Evolutionary conservation across 2,888 invertebrate genomes (phyloP), one percentile per base, ranked within the genome.

Genomic region (Liodrosophila aerea): DNA sequence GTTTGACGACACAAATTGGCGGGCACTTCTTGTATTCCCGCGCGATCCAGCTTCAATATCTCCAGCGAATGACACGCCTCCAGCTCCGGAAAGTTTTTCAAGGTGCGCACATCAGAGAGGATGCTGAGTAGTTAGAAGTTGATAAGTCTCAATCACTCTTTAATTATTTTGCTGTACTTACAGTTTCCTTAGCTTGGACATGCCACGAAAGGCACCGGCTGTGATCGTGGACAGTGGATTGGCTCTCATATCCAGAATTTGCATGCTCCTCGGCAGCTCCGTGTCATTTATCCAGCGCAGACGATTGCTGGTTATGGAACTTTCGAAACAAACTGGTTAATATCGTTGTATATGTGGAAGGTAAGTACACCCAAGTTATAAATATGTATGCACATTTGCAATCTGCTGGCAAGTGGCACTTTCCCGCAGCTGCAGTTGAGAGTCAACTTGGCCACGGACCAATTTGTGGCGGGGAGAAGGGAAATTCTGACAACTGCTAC

Each of bases 271-370:
- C 85, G 93, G 93, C 85, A 97, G 92, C 71, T 93, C 92, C 56
- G 94, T 92, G 50, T 92, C 92, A n/a, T 92, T 93, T 83, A 97
- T 93, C 89, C 92, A 93, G 86, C 93, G 93, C 87, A 98, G 94
- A 75, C 93, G 93, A 91, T 98, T 98, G 88, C 94, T 94, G 22
- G 95, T 94, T 88, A 97, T 91, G 39, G 95, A 95, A 87, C 97
- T 88, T 91, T 8, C 5, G 11, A 13, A 8, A 12, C 4, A 47
- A 13, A 30, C 12, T 7, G 12, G 22, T 30, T 18, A 15, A 51
- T 34, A 44, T 33, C 30, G 2, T 5, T 22, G 22, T 5, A 22
- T 22, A 22, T n/a, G n/a, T n/a, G n/a, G 5, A 22, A 22, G 33
- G n/a, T n/a, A 15, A 15, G 46, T 15, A 22, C 31, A 44, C 43